Evolutionary conservation across 1,140 invertebrate species (phyloP).

Genomic region (Philopotamus ludificatus): DNA sequence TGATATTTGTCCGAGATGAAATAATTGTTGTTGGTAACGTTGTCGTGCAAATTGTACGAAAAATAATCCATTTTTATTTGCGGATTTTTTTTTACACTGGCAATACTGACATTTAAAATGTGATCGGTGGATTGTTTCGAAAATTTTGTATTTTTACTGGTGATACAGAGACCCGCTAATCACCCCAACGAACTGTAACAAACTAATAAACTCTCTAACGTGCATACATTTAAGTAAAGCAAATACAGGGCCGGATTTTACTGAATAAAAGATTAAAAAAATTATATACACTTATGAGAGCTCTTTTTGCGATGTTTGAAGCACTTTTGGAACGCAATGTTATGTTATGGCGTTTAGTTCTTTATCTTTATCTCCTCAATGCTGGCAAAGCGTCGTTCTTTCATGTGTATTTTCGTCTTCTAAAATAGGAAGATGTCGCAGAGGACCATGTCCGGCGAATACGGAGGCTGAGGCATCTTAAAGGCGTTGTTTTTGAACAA

Average conservation of each 20-base stretch:
- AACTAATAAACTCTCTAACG: constrained; percentile 24
- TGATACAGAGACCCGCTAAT: background rate
- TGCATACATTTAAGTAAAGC: constrained; percentile 7
- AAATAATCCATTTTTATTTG: constrained; percentile 10
- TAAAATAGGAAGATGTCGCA: background rate
- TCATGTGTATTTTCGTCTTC: background rate
- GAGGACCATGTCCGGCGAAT: background rate
- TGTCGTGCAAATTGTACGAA: background rate
- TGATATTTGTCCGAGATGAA: constrained; percentile 5
- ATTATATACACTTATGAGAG: background rate
- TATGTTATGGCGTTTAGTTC: too few relatives aligned
- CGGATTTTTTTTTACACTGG: background rate
- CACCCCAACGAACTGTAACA: background rate
- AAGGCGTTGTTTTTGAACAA: background rate
- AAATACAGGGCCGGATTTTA: constrained; percentile 5
- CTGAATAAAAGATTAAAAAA: background rate
- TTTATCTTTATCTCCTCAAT: too few relatives aligned
- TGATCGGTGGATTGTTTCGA: too few relatives aligned
- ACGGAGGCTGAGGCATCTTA: background rate
- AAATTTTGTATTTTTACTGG: too few relatives aligned
- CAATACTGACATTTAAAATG: background rate
- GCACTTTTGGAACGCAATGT: background rate
- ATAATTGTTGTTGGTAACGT: constrained; percentile 8
- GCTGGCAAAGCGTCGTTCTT: too few relatives aligned
- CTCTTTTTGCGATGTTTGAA: background rate